phyloP scores from a whole-genome alignment of 2,797 vertebrate species.

The Halcyon smyrnensis region DNA sequence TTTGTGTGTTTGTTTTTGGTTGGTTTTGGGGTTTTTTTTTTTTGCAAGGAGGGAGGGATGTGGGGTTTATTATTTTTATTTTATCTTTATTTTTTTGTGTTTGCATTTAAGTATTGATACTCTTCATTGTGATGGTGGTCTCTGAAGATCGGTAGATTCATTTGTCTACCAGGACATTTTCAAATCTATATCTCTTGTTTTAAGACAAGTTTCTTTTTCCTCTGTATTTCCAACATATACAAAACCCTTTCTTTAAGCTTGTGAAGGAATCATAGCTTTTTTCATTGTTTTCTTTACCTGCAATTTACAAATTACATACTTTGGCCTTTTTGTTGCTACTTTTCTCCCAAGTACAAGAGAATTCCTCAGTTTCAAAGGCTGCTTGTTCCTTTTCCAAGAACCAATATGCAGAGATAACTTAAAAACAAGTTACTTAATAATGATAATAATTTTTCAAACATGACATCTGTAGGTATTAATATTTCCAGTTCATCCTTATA shows the following conservation, averaged over 20 bases:
- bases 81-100: not conserved
- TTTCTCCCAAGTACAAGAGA: not conserved
- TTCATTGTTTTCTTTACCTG: not conserved
- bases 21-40: not conserved
- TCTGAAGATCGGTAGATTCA: not conserved
- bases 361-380: not conserved
- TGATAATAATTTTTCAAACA: not conserved
- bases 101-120: not conserved
- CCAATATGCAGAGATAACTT: not conserved
- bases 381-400: not conserved
- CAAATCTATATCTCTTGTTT: not conserved
- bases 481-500: not conserved
- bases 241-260: not conserved
- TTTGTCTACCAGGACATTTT: not conserved
- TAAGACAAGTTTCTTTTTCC: not conserved
- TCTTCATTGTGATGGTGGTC: not conserved
- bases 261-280: not conserved
- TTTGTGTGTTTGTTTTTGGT: not conserved
- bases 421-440: not conserved
- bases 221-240: not conserved
- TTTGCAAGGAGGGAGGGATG: not conserved
- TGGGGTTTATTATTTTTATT: not conserved
- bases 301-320: not conserved
- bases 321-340: not conserved
- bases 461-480: not conserved